Conservation (phyloP, 2,797 vertebrate species). For the Sarcophilus harrisii region DNA sequence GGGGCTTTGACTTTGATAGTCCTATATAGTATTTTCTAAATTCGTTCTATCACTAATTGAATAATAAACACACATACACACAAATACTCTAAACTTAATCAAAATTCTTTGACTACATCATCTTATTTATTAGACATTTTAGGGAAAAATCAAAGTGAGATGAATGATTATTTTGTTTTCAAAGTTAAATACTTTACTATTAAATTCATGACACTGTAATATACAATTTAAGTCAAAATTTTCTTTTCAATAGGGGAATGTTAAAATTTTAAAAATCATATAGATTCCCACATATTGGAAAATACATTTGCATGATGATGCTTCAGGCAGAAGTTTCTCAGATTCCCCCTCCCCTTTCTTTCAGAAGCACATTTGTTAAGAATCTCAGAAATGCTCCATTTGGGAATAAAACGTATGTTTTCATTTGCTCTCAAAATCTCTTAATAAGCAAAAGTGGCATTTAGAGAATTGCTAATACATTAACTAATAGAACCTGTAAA, state of each 20-base stretch:
- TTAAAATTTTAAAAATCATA: background rate
- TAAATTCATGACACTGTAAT: conserved; percentile 21
- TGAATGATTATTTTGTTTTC: background rate
- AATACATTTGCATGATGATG: conserved; percentile 23
- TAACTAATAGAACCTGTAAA: conserved; percentile 83
- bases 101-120: conserved; percentile 20
- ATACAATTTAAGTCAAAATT: conserved; percentile 32
- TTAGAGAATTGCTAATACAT: conserved; percentile 85
- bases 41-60: background rate
- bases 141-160: background rate
- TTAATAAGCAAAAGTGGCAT: conserved; percentile 84
- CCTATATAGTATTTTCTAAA: background rate
- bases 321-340: conserved; percentile 19
- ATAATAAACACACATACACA: background rate
- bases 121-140: conserved; percentile 13
- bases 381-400: conserved; percentile 64
- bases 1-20: background rate
- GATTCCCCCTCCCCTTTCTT: conserved; percentile 39
- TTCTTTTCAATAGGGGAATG: background rate
- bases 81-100: background rate
- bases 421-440: conserved; percentile 81
- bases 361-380: conserved; percentile 56
- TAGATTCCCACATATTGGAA: background rate
- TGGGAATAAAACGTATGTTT: conserved; percentile 78
- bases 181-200: background rate